Evolutionary conservation across 2,888 invertebrate species (phyloP).

Genomic region (Disparrhopalites patrizii): DNA sequence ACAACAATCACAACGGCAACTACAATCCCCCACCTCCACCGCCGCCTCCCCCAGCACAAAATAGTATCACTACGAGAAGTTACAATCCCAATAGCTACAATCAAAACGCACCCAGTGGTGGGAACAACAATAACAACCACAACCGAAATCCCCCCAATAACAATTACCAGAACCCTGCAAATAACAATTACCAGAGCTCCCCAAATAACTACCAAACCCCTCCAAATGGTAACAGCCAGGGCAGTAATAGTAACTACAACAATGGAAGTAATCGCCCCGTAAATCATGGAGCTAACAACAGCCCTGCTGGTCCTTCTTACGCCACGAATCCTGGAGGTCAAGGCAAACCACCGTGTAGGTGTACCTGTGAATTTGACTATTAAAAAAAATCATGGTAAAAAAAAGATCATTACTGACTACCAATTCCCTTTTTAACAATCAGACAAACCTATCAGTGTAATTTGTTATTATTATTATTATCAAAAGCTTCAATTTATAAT

Average conservation of each 20-base stretch:
- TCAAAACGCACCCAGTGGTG: not conserved
- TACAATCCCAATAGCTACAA: not conserved
- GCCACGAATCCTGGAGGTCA: constrained; percentile 14
- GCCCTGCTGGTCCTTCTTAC: not conserved
- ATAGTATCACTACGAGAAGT: not conserved
- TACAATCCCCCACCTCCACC: not conserved
- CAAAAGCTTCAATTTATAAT: too few species aligned
- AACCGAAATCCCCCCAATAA: not conserved
- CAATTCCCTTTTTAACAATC: not conserved
- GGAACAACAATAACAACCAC: not conserved
- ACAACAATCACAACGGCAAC: not conserved
- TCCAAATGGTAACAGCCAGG: too few species aligned
- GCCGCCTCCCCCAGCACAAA: not conserved
- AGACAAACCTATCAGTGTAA: not conserved
- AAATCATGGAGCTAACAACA: too few species aligned
- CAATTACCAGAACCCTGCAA: not conserved
- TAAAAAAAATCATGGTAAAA: not conserved
- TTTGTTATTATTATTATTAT: not conserved
- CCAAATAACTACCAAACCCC: too few species aligned
- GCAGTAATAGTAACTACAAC: too few species aligned
- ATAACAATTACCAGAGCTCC: not conserved
- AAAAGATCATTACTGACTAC: not conserved
- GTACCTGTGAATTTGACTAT: constrained; percentile 17
- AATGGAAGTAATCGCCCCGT: too few species aligned
- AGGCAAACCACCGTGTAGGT: constrained; percentile 22